Base-by-base conservation (phyloP, 2,888 invertebrate species). In the Tetranychus piercei region DNA sequence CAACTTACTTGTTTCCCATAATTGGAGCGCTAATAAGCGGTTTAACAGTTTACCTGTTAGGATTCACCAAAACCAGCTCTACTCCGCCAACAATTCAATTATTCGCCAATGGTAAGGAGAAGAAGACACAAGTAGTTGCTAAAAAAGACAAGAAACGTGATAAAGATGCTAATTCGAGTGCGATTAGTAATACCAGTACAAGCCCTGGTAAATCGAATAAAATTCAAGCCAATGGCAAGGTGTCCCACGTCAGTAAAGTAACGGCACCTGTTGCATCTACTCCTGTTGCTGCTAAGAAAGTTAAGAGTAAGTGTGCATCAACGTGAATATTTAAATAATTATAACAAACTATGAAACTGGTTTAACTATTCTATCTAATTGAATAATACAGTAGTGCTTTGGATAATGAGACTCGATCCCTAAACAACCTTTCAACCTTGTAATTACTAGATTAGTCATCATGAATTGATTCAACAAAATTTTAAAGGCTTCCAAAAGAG, bases 71-170 rank as follows among this genome's bases (percentile, higher is more conserved):
- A 44, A 71, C 71, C 44, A 71, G 22, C 18, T 44, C 43, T 15
- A 71, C 43, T 44, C 71, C 71, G 6, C 71, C 71, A 45, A 71
- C 71, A 34, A 15, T 71, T n/a, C 71, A 71, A 44, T 34, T 71
- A 23, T 34, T 71, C 3, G 71, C 45, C 71, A 20, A 71, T 44
- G 71, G 44, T n/a, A 69, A 69, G 69, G 45, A 45, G 18, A 71
- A 71, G 44, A 71, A 71, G 45, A 43, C 44, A 23, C 44, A n/a
- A 44, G 5, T 71, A 15, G 20, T 69, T 23, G 34, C 11, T 69
- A 71, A 43, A 44, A 71, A 71, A 71, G 71, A 71, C 9, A 71
- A 71, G 71, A 71, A 44, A 20, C 20, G 34, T n/a, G 71, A 34
- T 11, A 71, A 71, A 66, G 66, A 69, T 69, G 20, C 20, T 18